Evolutionary conservation across 2,113 vertebrate genomes (phyloP), one percentile per base, ranked within the genome.

Genomic region (Tenrec ecaudatus): DNA sequence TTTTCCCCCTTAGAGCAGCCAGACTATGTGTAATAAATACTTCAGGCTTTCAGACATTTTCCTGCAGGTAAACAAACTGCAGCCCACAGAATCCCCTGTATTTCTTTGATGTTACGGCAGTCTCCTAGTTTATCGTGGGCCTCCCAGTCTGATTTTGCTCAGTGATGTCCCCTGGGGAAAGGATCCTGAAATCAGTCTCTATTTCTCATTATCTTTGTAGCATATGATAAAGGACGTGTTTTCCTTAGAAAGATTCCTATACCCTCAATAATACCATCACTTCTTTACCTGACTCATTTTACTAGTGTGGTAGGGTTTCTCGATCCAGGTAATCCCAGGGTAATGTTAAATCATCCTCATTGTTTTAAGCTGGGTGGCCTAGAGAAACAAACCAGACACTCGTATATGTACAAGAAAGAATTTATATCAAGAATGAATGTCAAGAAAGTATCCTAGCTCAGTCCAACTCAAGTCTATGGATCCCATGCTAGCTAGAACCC

Each of bases 1-100:
- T 94, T 82, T 97, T 96, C 92, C 77, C 86, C 91, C 36, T 76
- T 78, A 95, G 78, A 43, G 0, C 16, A 95, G 86, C 93, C 95
- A 96, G 96, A 95, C 15, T 77, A 53, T 91, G 73, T 93, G 94
- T 93, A 97, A 98, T 90, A 96, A 82, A 95, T 31, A 29, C 91
- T 89, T 71, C 95, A 96, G 84, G 31, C 6, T 92, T 96, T 96
- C 69, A 96, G 88, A 93, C 76, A 20, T 83, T 97, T 94, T 86
- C 91, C 47, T 95, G 82, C 58, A 93, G 79, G 81, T 96, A 96
- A 97, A 97, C 71, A 97, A 96, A 87, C 14, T 75, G 15, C 15
- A 92, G 77, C 66, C 62, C 82, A 93, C 71, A 95, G 91, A 94
- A 95, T 77, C 47, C 90, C 82, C 90, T 93, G 38, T 94, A 31